Base-by-base conservation (phyloP, 2,113 vertebrate genomes). In the Proteles cristata region DNA sequence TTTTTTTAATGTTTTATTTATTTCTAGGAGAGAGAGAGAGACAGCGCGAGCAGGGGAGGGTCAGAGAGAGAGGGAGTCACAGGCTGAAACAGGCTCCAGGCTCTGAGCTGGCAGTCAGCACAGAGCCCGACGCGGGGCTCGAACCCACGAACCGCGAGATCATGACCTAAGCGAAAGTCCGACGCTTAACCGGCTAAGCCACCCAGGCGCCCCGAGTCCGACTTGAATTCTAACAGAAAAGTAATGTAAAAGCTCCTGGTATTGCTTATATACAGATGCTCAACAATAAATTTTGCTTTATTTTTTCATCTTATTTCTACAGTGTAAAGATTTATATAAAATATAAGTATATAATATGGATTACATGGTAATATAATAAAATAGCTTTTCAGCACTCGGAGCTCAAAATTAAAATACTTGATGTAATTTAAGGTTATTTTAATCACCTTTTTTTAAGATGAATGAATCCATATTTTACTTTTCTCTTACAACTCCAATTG, bases 361-460 rank as follows among this genome's bases (percentile, higher is more conserved):
- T 69, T 58, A 71, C 11, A 8, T 50, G 2, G 69, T 73, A 55
- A 74, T 45, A 33, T 19, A 48, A 50, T 55, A 39, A 45, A 92
- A 85, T 71, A 85, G 4, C 8, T 43, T 58, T 74, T 50, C 14
- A 31, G 16, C 35, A 66, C 2, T 82, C 10, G 55, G 26, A 55
- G 33, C 25, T 69, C 11, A 71, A 79, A 66, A 53, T 93, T 90
- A 86, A 94, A 88, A 97, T 79, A 74, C 5, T 68, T 61, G 12
- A 45, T 63, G 7, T 7, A 86, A 83, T 25, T 92, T 69, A 87
- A 87, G 15, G 0, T 68, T 83, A 15, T 95, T 82, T 84, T 90
- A 53, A 45, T 76, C 26, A 74, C 45, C 25, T 16, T 79, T 65
- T 33, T 7, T 1, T 79, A 43, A 80, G 69, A 83, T 10, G 31